Conservation (phyloP, 2,113 vertebrate species). For the Oncorhynchus masou region DNA sequence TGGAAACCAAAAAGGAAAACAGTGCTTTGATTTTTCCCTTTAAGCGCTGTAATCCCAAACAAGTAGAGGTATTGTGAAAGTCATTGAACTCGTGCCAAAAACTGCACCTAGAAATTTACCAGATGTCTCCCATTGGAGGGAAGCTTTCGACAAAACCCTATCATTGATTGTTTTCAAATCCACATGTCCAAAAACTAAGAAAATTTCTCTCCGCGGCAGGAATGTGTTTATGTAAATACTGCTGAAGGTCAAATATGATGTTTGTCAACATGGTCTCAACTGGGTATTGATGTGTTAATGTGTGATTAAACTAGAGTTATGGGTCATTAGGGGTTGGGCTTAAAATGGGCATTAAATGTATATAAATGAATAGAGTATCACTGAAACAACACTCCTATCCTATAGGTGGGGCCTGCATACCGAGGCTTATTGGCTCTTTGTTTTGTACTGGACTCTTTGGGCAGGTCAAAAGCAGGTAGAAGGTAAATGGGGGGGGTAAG, state of each 20-base stretch:
- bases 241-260: background rate
- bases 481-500: background rate
- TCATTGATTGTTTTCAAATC: background rate
- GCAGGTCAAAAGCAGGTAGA: background rate
- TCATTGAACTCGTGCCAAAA: background rate
- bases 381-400: background rate
- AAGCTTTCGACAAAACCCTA: background rate
- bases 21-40: background rate
- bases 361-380: background rate
- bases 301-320: no score
- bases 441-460: background rate
- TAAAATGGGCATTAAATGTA: no score
- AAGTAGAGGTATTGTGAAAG: background rate
- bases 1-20: background rate
- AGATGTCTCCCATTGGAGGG: background rate
- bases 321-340: no score
- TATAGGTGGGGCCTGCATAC: background rate
- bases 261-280: background rate
- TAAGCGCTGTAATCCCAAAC: background rate
- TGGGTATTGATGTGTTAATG: no score
- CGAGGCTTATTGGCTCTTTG: background rate
- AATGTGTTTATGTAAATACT: background rate
- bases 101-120: background rate
- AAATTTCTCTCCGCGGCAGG: background rate
- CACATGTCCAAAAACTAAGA: background rate